A percentile compares a stretch with the other conserved stretches of the same genome.
phyloP scores from a whole-genome alignment of 2,797 vertebrate genomes.

The Enteromius mattozi region DNA sequence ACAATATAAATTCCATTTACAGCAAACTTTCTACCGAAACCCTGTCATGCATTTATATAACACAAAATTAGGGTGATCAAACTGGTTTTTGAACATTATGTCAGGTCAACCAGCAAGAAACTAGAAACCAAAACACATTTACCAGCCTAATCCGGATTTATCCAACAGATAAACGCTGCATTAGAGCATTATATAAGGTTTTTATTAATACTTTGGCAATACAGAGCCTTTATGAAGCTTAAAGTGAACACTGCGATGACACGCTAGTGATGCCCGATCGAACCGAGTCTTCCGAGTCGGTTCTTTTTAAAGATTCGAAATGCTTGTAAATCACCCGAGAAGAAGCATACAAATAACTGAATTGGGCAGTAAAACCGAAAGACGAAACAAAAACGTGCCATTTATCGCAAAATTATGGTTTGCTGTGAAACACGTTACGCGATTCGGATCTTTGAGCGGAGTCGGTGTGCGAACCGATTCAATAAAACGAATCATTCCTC shows the following conservation, averaged over 20 bases:
- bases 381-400: neutral
- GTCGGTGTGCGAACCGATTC: conserved; percentile 4
- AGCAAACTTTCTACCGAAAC: neutral
- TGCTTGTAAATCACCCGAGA: neutral
- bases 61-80: neutral
- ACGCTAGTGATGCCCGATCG: neutral
- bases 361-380: neutral
- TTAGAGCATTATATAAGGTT: neutral
- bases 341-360: neutral
- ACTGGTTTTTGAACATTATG: neutral
- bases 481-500: conserved; percentile 17
- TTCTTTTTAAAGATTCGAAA: neutral
- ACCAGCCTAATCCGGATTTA: neutral
- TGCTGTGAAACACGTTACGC: neutral
- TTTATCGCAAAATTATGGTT: neutral
- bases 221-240: neutral
- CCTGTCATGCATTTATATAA: neutral
- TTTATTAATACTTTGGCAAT: neutral
- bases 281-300: conserved; percentile 2
- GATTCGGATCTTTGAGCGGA: neutral
- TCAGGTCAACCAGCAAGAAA: neutral
- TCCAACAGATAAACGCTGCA: neutral
- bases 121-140: neutral
- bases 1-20: neutral
- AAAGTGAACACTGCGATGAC: neutral